Percentiles rank a stretch among this genome's conserved stretches.
These are phyloP conservation scores for Sipunculus nudus DNA, from an alignment of 2,888 invertebrate genomes.

Conservation along the genomic window DNA sequence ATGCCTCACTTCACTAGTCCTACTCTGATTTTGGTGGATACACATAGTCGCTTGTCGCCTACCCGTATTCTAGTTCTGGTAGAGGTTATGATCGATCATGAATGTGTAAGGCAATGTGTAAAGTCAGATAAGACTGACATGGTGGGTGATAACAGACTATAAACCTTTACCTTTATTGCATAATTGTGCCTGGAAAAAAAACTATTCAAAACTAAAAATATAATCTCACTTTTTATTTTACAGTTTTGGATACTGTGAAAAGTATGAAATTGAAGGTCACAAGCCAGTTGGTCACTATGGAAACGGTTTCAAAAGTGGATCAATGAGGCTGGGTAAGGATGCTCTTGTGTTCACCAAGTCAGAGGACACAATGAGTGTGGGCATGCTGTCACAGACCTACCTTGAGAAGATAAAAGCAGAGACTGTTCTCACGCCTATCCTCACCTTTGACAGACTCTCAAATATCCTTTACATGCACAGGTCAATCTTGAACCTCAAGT, in stretches of 20 bases:
- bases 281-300: conserved; percentile 63
- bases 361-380: conserved; percentile 49
- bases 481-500: too few relatives aligned
- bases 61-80: too few relatives aligned
- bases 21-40: too few relatives aligned
- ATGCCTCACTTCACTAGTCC: too few relatives aligned
- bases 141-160: too few relatives aligned
- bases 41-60: too few relatives aligned
- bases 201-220: background rate
- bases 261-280: conserved; percentile 44
- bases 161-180: too few relatives aligned
- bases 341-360: conserved; percentile 60
- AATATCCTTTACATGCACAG: conserved; percentile 53
- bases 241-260: conserved; percentile 64
- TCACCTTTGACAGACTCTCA: conserved; percentile 50
- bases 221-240: conserved; percentile 23
- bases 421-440: conserved; percentile 60
- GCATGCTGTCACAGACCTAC: conserved; percentile 61
- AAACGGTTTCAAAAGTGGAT: conserved; percentile 64
- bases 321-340: conserved; percentile 63
- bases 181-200: too few relatives aligned
- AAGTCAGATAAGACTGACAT: too few relatives aligned
- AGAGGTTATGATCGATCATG: too few relatives aligned
- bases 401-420: conserved; percentile 52
- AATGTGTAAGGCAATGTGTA: background rate